A percentile compares a stretch with the other conserved stretches of the same genome.
Conservation (phyloP, 2,113 vertebrate species). For the Larimichthys polyactis region DNA sequence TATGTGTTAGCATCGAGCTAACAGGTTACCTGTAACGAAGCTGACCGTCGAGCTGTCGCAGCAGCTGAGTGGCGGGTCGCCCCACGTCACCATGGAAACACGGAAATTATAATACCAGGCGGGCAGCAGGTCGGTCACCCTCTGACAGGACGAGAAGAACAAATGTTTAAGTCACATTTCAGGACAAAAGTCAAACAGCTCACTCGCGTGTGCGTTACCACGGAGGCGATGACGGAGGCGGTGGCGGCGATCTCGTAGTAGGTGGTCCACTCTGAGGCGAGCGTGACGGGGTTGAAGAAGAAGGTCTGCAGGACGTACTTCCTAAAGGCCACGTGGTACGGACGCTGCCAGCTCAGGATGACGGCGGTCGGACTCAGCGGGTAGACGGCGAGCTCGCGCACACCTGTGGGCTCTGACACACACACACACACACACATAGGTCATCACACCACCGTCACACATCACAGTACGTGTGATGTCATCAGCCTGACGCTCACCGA, state of each 20-base stretch:
- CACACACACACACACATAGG: conserved; percentile 7
- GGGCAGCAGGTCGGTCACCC: conserved; percentile 91
- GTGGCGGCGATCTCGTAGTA: conserved; percentile 97
- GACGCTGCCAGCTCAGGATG: conserved; percentile 94
- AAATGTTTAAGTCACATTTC: too few species aligned
- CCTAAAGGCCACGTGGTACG: conserved; percentile 92
- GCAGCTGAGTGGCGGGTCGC: conserved; percentile 92
- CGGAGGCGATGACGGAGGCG: conserved; percentile 90
- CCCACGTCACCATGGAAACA: conserved; percentile 97
- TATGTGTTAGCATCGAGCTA: too few species aligned
- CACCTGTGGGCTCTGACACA: conserved; percentile 91
- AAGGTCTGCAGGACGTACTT: conserved; percentile 97
- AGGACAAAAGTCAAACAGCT: too few species aligned
- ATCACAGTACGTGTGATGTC: neutral
- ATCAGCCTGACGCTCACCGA: conserved; percentile 82
- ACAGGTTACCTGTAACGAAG: conserved; percentile 91
- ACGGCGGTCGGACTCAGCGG: conserved; percentile 92
- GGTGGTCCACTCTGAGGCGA: conserved; percentile 95
- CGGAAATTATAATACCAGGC: conserved; percentile 98
- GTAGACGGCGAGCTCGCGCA: conserved; percentile 91
- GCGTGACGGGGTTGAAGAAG: conserved; percentile 93
- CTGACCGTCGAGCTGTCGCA: conserved; percentile 93
- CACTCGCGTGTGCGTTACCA: conserved; percentile 84
- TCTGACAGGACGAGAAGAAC: conserved; percentile 75
- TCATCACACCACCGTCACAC: neutral